phyloP scores from a whole-genome alignment of 2,113 vertebrate species.

The Amphiprion ocellaris region DNA sequence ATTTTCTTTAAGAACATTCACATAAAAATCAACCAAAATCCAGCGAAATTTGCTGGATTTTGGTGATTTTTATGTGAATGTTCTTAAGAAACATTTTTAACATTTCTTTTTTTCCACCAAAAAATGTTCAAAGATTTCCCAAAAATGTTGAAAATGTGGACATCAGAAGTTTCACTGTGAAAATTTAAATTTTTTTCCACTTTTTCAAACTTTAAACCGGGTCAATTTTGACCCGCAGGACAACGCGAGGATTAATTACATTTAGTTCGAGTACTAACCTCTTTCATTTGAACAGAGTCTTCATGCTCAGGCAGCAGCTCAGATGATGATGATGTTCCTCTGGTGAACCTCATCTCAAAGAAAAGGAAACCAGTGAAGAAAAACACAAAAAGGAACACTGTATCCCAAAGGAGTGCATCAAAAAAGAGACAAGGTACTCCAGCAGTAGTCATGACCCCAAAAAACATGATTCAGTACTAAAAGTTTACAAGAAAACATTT shows the following conservation, averaged over 20 bases:
- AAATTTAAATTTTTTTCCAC: too few species aligned
- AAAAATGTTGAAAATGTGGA: too few species aligned
- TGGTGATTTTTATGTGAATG: too few species aligned
- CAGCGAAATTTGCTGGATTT: too few species aligned
- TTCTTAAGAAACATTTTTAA: too few species aligned
- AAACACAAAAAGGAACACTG: constrained; percentile 37
- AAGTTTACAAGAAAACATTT: neutral
- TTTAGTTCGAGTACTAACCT: neutral
- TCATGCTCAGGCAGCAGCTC: constrained; percentile 52
- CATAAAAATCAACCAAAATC: too few species aligned
- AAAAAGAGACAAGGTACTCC: constrained; percentile 54
- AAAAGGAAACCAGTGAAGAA: constrained; percentile 45
- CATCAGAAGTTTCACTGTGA: too few species aligned
- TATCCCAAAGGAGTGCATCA: neutral
- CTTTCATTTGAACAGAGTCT: constrained; percentile 1
- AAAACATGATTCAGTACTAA: neutral
- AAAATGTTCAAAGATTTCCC: too few species aligned
- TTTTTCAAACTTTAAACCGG: too few species aligned
- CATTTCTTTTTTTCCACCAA: too few species aligned
- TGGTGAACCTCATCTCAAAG: constrained; percentile 19
- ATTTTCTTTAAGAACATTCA: too few species aligned
- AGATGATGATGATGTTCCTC: constrained; percentile 41
- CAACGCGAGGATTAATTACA: neutral
- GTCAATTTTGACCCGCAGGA: too few species aligned
- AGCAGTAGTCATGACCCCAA: neutral